These are phyloP conservation scores for Apocheima hispidaria DNA, from an alignment of 2,888 invertebrate species.

Conservation along the genomic window DNA sequence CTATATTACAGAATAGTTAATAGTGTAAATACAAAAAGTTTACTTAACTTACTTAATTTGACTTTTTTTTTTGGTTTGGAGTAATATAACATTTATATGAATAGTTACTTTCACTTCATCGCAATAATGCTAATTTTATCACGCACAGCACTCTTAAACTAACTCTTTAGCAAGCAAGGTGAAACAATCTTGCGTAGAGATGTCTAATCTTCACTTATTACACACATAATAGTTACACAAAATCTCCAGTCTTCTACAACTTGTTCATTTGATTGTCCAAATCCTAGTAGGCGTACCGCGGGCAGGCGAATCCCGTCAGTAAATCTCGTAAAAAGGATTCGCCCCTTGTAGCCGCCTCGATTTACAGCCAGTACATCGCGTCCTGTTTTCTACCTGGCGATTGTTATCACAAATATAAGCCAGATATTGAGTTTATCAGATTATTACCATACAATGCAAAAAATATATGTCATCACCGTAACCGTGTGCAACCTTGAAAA, in stretches of 20 bases:
- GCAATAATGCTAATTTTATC: too few species aligned
- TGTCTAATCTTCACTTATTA: too few species aligned
- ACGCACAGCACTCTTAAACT: too few species aligned
- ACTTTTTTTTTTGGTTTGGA: too few species aligned
- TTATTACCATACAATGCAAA: neutral
- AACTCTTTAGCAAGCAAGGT: too few species aligned
- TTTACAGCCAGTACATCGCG: slow-evolving; percentile 72
- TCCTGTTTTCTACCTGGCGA: slow-evolving; percentile 58
- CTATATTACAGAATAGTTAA: too few species aligned
- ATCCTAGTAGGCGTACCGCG: slow-evolving; percentile 65
- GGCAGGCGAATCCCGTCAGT: slow-evolving; percentile 72
- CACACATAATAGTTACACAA: neutral
- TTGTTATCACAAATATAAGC: slow-evolving; percentile 38
- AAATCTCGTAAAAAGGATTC: slow-evolving; percentile 83
- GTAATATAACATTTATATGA: too few species aligned
- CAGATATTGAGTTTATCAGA: slow-evolving; percentile 3
- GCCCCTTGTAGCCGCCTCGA: slow-evolving; percentile 75
- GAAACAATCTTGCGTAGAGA: too few species aligned
- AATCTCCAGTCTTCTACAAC: neutral
- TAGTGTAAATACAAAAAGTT: too few species aligned
- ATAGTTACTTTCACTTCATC: too few species aligned
- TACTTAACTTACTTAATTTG: too few species aligned
- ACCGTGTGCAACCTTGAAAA: too few species aligned
- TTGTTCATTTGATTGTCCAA: slow-evolving; percentile 33
- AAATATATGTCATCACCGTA: neutral